phyloP scores from a whole-genome alignment of 2,888 invertebrate species.

The Nomada flava region DNA sequence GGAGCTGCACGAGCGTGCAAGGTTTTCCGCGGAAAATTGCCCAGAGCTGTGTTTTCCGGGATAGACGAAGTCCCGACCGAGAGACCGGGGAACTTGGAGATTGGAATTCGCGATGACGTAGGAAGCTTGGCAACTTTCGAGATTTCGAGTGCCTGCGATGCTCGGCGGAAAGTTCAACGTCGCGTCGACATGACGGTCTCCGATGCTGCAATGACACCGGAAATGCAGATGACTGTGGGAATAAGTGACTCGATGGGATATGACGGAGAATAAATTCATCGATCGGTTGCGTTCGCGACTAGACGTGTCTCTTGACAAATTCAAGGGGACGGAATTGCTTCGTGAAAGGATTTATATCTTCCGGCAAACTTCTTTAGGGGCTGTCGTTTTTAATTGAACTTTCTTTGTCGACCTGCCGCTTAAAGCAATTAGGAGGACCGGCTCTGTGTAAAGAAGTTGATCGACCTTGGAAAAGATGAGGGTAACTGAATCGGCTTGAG shows the following conservation, averaged over 20 bases:
- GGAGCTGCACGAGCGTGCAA: background rate
- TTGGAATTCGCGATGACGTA: slow-evolving; percentile 52
- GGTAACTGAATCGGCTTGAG: background rate
- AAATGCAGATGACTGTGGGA: slow-evolving; percentile 1
- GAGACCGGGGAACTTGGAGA: slow-evolving; percentile 51
- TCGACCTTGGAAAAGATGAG: background rate
- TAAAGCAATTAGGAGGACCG: background rate
- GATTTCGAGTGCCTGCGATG: slow-evolving; percentile 47
- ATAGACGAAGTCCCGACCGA: slow-evolving; percentile 36
- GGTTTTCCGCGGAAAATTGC: slow-evolving; percentile 2
- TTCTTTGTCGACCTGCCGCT: background rate
- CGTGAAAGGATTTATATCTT: background rate
- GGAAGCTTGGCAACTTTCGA: slow-evolving; percentile 42
- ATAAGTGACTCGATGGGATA: background rate
- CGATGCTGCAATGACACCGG: background rate
- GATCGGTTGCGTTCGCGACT: background rate
- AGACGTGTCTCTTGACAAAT: background rate
- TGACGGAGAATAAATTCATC: too few relatives aligned
- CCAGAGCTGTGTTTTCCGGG: slow-evolving; percentile 14
- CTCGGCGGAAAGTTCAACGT: slow-evolving; percentile 34
- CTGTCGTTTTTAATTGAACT: background rate
- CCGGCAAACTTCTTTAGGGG: background rate
- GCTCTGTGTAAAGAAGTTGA: background rate
- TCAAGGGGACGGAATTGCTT: background rate
- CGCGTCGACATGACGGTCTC: slow-evolving; percentile 23